Percentiles rank a stretch among this genome's conserved stretches.
Evolutionary conservation across 2,113 vertebrate genomes (phyloP).

Genomic region (Strigops habroptila): DNA sequence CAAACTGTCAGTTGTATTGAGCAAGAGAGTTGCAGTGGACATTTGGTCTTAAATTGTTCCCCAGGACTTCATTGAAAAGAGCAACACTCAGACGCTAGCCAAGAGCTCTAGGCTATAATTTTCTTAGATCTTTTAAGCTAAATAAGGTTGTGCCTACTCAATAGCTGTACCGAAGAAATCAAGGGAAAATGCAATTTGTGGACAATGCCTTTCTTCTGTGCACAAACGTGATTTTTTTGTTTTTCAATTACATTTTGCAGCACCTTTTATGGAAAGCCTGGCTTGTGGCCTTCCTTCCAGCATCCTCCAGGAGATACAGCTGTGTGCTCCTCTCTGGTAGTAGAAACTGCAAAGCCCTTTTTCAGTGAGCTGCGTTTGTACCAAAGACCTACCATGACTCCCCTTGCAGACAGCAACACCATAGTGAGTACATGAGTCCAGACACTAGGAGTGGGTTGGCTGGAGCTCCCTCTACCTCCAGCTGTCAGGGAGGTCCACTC

Average conservation of each 20-base stretch:
- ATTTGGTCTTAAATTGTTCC: neutral
- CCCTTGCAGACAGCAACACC: neutral
- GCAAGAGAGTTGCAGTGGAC: neutral
- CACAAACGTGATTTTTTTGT: neutral
- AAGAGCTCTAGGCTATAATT: neutral
- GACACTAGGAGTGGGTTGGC: neutral
- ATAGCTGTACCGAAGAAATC: neutral
- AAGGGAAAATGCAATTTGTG: neutral
- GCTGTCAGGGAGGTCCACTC: neutral
- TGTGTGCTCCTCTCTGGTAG: neutral
- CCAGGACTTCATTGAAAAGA: neutral
- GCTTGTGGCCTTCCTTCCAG: neutral
- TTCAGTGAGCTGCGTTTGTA: neutral
- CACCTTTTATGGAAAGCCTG: neutral
- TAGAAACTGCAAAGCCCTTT: neutral
- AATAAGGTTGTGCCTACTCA: neutral
- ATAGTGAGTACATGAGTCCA: accelerated
- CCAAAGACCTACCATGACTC: neutral
- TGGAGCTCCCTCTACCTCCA: neutral
- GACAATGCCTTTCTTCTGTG: neutral
- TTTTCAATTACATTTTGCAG: neutral
- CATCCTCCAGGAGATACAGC: neutral
- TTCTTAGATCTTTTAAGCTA: conserved; percentile 3
- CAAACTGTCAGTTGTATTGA: neutral
- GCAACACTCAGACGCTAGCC: neutral